Base-by-base conservation (phyloP, 2,113 vertebrate genomes). In the Pterocles orientalis region DNA sequence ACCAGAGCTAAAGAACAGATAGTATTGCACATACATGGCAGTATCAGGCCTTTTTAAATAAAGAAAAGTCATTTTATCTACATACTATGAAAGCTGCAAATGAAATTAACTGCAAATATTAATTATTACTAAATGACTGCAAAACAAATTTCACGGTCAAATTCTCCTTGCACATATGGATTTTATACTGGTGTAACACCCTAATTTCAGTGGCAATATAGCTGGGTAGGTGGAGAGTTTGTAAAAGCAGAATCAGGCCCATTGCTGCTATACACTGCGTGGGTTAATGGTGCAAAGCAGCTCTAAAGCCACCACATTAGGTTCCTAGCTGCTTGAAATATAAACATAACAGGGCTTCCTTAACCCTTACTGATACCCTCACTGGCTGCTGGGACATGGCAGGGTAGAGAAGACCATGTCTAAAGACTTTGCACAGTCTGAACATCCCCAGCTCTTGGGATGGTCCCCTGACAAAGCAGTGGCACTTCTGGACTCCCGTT, bases 1-100 rank as follows among this genome's bases (percentile, higher is more conserved):
- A 96, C 7, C 18, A 29, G 79, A 71, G 58, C 68, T 73, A 66
- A 86, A 94, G 86, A 92, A 91, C 10, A 97, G 92, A 69, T 26
- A 82, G 81, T 39, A 66, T 26, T 95, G 89, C 90, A 90, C 93
- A 68, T 24, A 65, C 66, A 72, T 60, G 71, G 66, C 39, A 76
- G 60, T 58, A 82, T 80, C 78, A 82, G 26, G n/a, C 28, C 50
- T 92, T 94, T 76, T 85, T 21, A 92, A 92, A 82, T 60, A 89
- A 65, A 91, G 62, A 62, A 69, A 86, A 73, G 29, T 31, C 1
- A 64, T 73, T 73, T 78, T 69, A 82, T 70, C 50, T 51, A 54
- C 10, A 8, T 56, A 33, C 21, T 75, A 17, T 18, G 31, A 93
- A 90, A 90, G 50, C 68, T 51, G 25, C n/a, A 26, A 62, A 73